A percentile compares a stretch with the other conserved stretches of the same genome.
These are phyloP conservation scores for Drosophila ogumai DNA, from an alignment of 1,140 invertebrate genomes.

Conservation along the genomic window DNA sequence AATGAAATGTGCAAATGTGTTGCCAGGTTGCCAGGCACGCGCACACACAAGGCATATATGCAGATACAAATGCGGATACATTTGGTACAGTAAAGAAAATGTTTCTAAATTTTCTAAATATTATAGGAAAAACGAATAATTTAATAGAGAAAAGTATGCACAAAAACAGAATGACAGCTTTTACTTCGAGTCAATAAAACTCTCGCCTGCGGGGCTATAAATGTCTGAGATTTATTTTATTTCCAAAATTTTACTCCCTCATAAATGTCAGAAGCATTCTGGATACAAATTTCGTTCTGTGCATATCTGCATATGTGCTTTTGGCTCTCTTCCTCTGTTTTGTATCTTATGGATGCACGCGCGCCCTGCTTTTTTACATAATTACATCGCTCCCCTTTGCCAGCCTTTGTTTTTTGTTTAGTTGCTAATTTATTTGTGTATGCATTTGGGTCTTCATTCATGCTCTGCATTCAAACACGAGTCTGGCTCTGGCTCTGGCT, in stretches of 20 bases:
- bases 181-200: slow-evolving; percentile 2
- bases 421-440: slow-evolving; percentile 83
- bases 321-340: slow-evolving; percentile 6
- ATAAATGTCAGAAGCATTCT: not conserved
- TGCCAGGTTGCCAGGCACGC: slow-evolving; percentile 13
- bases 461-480: slow-evolving; percentile 29
- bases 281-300: slow-evolving; percentile 1
- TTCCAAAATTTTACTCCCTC: not conserved
- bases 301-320: slow-evolving; percentile 14
- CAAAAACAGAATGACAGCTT: not conserved
- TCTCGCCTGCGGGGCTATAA: not conserved
- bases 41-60: slow-evolving; percentile 2
- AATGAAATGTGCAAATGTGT: slow-evolving; percentile 75
- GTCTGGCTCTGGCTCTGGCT: slow-evolving; percentile 1
- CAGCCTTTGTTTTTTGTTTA: slow-evolving; percentile 74
- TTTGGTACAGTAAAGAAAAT: not conserved
- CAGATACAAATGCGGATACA: slow-evolving; percentile 4
- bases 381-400: slow-evolving; percentile 58
- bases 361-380: slow-evolving; percentile 65
- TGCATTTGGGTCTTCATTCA: slow-evolving; percentile 71
- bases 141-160: not conserved
- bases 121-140: not conserved
- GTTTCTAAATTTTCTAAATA: not conserved
- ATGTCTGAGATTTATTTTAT: not conserved
- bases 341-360: slow-evolving; percentile 59